phyloP scores from a whole-genome alignment of 1,140 invertebrate species.

The Vollenhovia emeryi region DNA sequence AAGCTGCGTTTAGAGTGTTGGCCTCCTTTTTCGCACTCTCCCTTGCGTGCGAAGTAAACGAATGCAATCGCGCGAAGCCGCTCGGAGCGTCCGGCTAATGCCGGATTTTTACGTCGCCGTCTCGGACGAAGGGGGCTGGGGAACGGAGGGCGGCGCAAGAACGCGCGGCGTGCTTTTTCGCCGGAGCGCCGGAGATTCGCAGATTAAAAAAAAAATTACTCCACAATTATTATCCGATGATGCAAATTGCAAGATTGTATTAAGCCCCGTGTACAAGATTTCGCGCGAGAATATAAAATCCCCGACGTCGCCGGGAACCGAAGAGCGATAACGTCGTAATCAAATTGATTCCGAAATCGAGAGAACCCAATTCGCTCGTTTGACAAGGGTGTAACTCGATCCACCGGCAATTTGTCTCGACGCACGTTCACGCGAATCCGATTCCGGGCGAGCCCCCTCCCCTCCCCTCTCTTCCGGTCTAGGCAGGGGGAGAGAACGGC shows the following conservation, averaged over 20 bases:
- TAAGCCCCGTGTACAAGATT: not conserved
- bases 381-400: constrained; percentile 53
- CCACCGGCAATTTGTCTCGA: constrained; percentile 48
- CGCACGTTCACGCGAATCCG: constrained; percentile 52
- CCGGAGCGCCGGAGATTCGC: not conserved
- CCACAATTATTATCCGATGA: not conserved
- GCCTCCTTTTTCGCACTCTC: not conserved
- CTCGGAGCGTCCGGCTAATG: not conserved
- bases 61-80: not conserved
- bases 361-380: constrained; percentile 46
- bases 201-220: not conserved
- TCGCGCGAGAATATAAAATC: not conserved
- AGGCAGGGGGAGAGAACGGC: not conserved
- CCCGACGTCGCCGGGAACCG: not conserved
- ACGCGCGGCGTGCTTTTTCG: not conserved
- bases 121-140: not conserved
- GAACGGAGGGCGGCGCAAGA: not conserved
- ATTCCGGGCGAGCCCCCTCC: constrained; percentile 25
- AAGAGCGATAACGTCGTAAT: constrained; percentile 41
- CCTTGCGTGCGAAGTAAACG: constrained; percentile 22
- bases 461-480: too few species aligned
- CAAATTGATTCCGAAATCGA: constrained; percentile 50
- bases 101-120: not conserved
- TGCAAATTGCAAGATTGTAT: not conserved
- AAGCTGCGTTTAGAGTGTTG: constrained; percentile 42